Base-by-base conservation (phyloP, 2,113 vertebrate genomes). In the Pholis gunnellus region DNA sequence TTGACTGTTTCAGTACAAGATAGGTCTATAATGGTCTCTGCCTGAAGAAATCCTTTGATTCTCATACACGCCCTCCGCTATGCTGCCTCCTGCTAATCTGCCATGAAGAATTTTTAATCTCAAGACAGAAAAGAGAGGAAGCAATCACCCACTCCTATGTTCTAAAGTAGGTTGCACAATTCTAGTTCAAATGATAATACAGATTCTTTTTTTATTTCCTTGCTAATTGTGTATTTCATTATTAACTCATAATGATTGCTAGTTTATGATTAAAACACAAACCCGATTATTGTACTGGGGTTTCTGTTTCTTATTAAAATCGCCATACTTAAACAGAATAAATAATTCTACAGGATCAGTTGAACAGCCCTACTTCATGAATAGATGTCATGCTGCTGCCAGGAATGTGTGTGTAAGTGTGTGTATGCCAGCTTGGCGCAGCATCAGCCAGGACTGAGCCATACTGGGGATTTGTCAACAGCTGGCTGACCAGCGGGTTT, bases 391-490 rank as follows among this genome's bases (percentile, higher is more conserved):
- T 54, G 15, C 46, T 65, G 31, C 29, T 57, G 27, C 46, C 36
- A 29, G 29, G 13, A 20, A 14, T 34, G 70, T 40, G 36, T 8
- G 36, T n/a, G 34, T 25, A 29, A 44, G 27, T 67, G 42, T 34
- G 56, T 42, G 25, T 76, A 22, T 25, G 67, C 57, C 29, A 75
- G 68, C 50, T 81, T 73, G 66, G n/a, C 9, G 1, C 29, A 50
- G 46, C 59, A 50, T 85, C 79, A 75, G 78, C 70, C 68, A 86
- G 63, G 34, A 79, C 42, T 57, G 54, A 79, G 68, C 60, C 66
- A 59, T 66, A 29, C 64, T 46, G n/a, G 34, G 81, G 82, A 79
- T 87, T 89, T 84, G 65, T 85, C 71, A 90, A 57, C 89, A 88
- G 84, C 81, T 88, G 89, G 86, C 78, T 31, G 72, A 79, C 29